Base-by-base conservation (phyloP, 2,888 invertebrate species). In the Tenodera sinensis region DNA sequence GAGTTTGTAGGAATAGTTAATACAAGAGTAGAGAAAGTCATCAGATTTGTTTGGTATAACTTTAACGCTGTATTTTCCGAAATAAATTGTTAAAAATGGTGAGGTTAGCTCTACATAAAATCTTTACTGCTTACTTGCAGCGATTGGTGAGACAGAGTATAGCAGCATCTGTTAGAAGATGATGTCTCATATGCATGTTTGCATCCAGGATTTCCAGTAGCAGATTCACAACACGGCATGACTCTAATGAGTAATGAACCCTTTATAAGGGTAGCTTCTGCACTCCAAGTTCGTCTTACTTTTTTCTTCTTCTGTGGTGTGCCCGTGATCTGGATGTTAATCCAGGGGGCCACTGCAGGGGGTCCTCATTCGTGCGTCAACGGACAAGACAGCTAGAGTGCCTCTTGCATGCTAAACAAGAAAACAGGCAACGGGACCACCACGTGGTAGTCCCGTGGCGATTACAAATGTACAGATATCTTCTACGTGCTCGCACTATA, bases 291-390 rank as follows among this genome's bases (percentile, higher is more conserved):
- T 54, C 54, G 25, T 71, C 54, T 71, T 71, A 71, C 25, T 71
- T 20, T 71, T 71, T 54, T 28, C 28, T 71, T 87, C 34, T 83
- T 42, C 83, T 30, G 47, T 25, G 81, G 30, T 87, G 84, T 54
- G 81, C 20, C 27, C 86, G 89, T 89, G 89, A 47, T 54, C 34
- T 34, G 89, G 83, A 81, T 89, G 87, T 84, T 89, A 89, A 89
- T 89, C 84, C 71, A 28, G 83, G 25, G 84, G 83, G 25, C 83
- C 89, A 28, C 87, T 27, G 83, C 89, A 89, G 89, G 89, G 87
- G 89, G 87, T 83, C 89, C 84, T 89, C 83, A 84, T 87, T 12
- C 87, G 83, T 83, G 89, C 89, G 89, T 89, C 89, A 87, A 84
- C 30, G 71, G 28, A 89, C 89, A 89, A 83, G 89, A 89, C 87